Evolutionary conservation across 1,140 invertebrate species (phyloP), one percentile per base, ranked within the genome.

Genomic region (Drosophila arawakana): DNA sequence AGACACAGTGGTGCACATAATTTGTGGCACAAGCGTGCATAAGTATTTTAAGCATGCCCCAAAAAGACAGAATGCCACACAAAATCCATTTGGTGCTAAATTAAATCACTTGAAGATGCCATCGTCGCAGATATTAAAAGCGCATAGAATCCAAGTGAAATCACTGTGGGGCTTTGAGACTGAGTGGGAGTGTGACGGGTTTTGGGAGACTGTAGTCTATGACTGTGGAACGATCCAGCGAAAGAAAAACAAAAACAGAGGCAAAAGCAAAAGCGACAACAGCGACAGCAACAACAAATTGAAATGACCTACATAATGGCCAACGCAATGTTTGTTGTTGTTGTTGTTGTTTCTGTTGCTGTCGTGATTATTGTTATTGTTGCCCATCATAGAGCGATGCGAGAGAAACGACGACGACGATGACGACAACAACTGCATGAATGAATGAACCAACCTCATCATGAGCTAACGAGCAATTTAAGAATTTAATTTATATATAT

Each of bases 101-200:
- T 86, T 88, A 82, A 86, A 86, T 86, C 82, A 86, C 79, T 86
- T 88, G 76, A 88, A 82, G 82, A 82, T 88, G 82, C 82, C 82
- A 86, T 49, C 59, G 68, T 15, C 65, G 76, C 72, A 30, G 79
- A 85, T 85, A 86, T 85, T 81, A 85, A 86, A 86, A 79, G 81
- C 82, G 75, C 81, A 86, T 86, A 86, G 82, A 81, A 79, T 72
- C 73, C 68, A 61, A 79, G 82, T 80, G 82, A 86, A 85, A 85
- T 78, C 75, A 63, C 58, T 72, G 67, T 52, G 44, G 8, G 41
- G 47, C 25, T 21, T 30, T 3, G 25, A 50, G 55, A 54, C 18
- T 9, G 46, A 47, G 18, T 4, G 60, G 6, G n/a, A 39, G 30
- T 7, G n/a, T 34, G 46, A 6, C 18, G 30, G 21, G 18, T 5